Evolutionary conservation across 1,140 invertebrate species (phyloP).

Genomic region (Hyphantria cunea): DNA sequence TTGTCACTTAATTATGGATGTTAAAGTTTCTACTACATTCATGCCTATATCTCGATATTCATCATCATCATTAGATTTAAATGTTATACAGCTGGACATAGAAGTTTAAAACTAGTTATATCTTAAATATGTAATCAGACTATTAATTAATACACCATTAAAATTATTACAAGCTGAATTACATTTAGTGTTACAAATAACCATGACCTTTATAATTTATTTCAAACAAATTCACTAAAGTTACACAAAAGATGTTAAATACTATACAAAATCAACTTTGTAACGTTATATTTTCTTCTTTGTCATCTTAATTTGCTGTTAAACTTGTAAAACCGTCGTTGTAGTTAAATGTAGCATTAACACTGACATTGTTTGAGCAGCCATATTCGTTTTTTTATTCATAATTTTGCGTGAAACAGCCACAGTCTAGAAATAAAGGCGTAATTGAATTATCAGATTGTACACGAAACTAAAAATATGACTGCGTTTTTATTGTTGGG

Average conservation of each 20-base stretch:
- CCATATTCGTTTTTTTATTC: conserved; percentile 8
- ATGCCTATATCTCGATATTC: no score
- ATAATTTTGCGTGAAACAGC: conserved; percentile 17
- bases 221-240: no score
- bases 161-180: no score
- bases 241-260: background rate
- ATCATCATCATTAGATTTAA: no score
- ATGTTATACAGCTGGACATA: no score
- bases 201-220: no score
- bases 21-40: no score
- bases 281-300: conserved; percentile 4
- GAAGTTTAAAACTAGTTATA: no score
- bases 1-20: no score
- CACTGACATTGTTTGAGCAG: conserved; percentile 24
- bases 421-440: conserved; percentile 22
- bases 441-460: conserved; percentile 30
- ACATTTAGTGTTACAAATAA: no score
- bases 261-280: conserved; percentile 4
- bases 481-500: conserved; percentile 12
- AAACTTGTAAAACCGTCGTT: conserved; percentile 15
- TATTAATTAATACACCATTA: no score
- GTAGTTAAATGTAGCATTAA: conserved; percentile 19
- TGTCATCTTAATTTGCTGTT: conserved; percentile 6
- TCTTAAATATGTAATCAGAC: no score
- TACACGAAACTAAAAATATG: conserved; percentile 25